Base-by-base conservation (phyloP, 2,888 invertebrate species). In the Ectropis crepuscularia region DNA sequence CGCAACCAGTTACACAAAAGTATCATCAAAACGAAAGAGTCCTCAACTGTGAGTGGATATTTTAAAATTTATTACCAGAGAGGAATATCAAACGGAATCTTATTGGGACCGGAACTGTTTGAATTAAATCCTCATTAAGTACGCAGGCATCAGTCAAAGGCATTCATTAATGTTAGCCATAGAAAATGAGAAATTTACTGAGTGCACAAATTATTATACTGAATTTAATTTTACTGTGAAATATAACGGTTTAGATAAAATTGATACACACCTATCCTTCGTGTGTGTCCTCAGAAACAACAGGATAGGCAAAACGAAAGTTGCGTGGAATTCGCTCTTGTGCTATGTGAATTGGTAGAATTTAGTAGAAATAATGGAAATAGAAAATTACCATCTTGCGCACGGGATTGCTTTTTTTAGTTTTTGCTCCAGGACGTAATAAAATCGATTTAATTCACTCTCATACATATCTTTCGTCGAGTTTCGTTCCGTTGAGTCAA, bases 41-140 rank as follows among this genome's bases (percentile, higher is more conserved):
- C 57, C 69, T 70, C 58, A 77, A 73, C 73, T 65, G 71, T 72
- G 60, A 66, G 63, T 76, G 78, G 82, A 78, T 78, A 79, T 80
- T 79, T 74, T 70, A 59, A 73, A 78, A 80, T 78, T 80, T 75
- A 80, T 76, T 73, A 74, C 68, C 68, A 66, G 64, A 66, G 61
- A 69, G 43, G 74, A 73, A 76, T 79, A 79, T 80, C 74, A 73
- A 79, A 77, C 70, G 70, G 66, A 66, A 66, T 68, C 74, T 77
- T 73, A 78, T 74, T 69, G 73, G 66, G 71, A 74, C 72, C 63
- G 62, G 61, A 67, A 63, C 61, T 61, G 62, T 68, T 63, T 63
- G 62, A 69, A 65, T 70, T 65, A 68, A 67, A 61, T 49, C 48
- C 57, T 64, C 54, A 61, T 63, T 65, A 65, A 65, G 51, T 59